phyloP scores from a whole-genome alignment of 1,140 invertebrate genomes.

The Hormaphis cornu region DNA sequence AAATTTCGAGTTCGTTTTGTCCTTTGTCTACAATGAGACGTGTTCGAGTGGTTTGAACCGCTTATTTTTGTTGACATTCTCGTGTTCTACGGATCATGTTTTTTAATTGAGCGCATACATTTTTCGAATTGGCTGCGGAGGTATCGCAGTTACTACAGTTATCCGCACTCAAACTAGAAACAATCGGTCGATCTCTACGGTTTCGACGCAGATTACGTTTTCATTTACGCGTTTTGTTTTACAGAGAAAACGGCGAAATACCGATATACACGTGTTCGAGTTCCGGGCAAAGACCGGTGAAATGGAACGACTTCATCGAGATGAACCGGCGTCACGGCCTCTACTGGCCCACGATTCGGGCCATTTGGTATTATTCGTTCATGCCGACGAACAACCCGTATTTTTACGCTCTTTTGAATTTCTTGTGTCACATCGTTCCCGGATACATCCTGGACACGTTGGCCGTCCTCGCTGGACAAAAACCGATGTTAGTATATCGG shows the following conservation, averaged over 20 bases:
- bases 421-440: conserved; percentile 44
- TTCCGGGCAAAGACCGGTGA: conserved; percentile 54
- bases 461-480: conserved; percentile 40
- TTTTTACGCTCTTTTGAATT: conserved; percentile 44
- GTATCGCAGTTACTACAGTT: too few relatives aligned
- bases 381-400: conserved; percentile 43
- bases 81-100: too few relatives aligned
- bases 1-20: too few relatives aligned
- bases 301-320: conserved; percentile 51
- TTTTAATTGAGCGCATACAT: too few relatives aligned
- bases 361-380: conserved; percentile 50
- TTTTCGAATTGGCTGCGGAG: background rate
- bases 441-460: conserved; percentile 42
- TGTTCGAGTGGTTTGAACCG: too few relatives aligned
- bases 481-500: conserved; percentile 44
- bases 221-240: background rate
- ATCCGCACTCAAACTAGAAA: too few relatives aligned
- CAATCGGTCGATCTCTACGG: too few relatives aligned
- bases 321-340: conserved; percentile 29
- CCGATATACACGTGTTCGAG: conserved; percentile 64
- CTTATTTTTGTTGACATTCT: too few relatives aligned
- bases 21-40: too few relatives aligned
- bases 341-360: conserved; percentile 43
- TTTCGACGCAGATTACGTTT: too few relatives aligned
- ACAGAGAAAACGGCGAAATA: background rate